These are phyloP conservation scores for Urocyon cinereoargenteus DNA, from an alignment of 2,797 vertebrate species.

Conservation along the genomic window DNA sequence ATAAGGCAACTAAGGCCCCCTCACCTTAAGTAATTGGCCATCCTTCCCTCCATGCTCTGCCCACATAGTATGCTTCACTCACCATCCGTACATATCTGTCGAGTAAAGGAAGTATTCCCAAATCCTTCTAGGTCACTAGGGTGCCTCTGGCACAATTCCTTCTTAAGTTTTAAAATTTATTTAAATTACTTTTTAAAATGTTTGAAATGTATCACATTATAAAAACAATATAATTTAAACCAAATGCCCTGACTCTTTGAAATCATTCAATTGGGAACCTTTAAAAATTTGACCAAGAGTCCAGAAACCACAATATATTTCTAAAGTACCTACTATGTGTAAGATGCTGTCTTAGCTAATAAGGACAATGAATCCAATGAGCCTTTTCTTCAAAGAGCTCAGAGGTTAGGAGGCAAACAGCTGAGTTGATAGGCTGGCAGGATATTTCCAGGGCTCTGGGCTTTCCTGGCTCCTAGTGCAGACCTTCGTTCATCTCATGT, in stretches of 20 bases:
- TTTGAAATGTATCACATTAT: conserved; percentile 21
- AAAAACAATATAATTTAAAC: conserved; percentile 11
- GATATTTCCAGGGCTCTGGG: fast-evolving
- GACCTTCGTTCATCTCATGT: not conserved
- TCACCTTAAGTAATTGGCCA: not conserved
- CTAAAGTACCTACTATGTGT: not conserved
- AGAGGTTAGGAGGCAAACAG: not conserved
- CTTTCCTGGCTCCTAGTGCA: fast-evolving
- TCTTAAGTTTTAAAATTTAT: not conserved
- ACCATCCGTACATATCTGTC: not conserved
- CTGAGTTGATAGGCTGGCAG: not conserved
- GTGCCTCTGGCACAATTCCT: not conserved
- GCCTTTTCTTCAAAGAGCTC: not conserved
- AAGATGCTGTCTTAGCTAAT: not conserved
- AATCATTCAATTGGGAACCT: not conserved
- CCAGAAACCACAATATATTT: not conserved
- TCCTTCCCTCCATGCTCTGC: not conserved
- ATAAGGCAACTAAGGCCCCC: not conserved
- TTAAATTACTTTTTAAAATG: not conserved
- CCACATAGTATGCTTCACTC: not conserved
- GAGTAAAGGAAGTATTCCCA: not conserved
- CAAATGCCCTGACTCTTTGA: not conserved
- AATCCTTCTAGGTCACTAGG: not conserved
- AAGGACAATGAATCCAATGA: not conserved
- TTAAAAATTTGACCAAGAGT: not conserved